Base-by-base conservation (phyloP, 2,797 vertebrate species). In the Scomberomorus guttatus region DNA sequence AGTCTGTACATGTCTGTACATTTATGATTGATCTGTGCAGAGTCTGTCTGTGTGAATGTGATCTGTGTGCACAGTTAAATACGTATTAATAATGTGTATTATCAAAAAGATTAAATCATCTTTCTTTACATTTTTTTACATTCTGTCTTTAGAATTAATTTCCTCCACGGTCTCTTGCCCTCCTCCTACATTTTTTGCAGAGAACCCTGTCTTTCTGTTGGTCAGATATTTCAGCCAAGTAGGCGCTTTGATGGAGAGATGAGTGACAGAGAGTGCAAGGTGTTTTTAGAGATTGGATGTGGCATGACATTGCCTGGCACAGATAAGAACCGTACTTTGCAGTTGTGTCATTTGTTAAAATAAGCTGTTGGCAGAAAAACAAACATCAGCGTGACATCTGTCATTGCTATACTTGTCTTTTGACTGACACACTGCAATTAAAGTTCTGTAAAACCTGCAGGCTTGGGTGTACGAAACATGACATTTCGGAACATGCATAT, bases 241-340 rank as follows among this genome's bases (percentile, higher is more conserved):
- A 4, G 69, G 7, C 2, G 2, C 69, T 76, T 83, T 83, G 75
- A 87, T 73, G 66, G 63, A 58, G 54, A 65, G 81, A 80, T 86
- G 84, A 86, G 75, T 90, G 84, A 82, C 88, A 81, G 75, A 34
- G 42, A 60, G 56, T 22, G 72, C 77, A 85, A 91, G 87, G 85
- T 92, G 82, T 71, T 83, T 78, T 65, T 55, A 59, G 79, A 86
- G 84, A 85, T 88, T 87, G 63, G 77, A 75, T 77, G 66, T 61
- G 70, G 61, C 76, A 64, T 80, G 82, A 83, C 79, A 63, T 81
- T 76, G 52, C 52, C 61, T 80, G 72, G 56, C 39, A 39, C 73
- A 65, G 85, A 89, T 85, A 80, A 89, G 44, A 81, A 62, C 56
- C 27, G 0, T 51, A 72, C 60, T 80, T 71, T 51, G 39, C 62